phyloP scores from a whole-genome alignment of 2,797 vertebrate genomes.

The Nyctibius grandis region DNA sequence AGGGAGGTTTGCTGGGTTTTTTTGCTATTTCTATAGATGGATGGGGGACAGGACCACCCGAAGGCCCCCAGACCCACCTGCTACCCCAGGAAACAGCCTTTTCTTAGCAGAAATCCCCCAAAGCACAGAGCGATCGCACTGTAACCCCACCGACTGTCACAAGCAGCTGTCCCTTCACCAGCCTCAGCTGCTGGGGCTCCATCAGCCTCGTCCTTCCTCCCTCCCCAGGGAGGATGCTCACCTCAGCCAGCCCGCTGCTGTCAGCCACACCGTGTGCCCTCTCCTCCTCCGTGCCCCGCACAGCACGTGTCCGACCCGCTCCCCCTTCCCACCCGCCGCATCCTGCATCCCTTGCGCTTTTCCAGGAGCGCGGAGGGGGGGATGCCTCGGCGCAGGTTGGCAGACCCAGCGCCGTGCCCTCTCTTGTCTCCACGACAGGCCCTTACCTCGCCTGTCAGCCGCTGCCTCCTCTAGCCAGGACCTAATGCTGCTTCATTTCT shows the following conservation, averaged over 20 bases:
- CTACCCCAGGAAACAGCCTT: background rate
- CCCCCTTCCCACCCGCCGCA: background rate
- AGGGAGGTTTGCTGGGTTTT: background rate
- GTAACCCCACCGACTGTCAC: accelerated
- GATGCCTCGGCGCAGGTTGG: background rate
- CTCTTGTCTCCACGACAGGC: background rate
- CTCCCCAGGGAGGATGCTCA: background rate
- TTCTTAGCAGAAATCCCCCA: background rate
- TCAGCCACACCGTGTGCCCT: background rate
- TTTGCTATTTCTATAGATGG: background rate
- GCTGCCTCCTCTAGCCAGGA: background rate
- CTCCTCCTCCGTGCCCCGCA: background rate
- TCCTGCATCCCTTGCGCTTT: background rate
- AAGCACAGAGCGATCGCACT: accelerated
- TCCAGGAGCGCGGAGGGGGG: background rate
- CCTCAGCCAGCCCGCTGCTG: background rate
- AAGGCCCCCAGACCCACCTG: background rate
- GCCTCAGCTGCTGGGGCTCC: background rate
- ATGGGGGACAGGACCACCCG: background rate
- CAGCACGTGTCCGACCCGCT: accelerated
- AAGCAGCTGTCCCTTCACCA: accelerated
- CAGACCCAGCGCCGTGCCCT: background rate
- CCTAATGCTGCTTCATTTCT: slow-evolving; percentile 24
- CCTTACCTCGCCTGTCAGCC: slow-evolving; percentile 30
- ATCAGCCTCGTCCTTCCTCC: background rate